Percentiles rank a stretch among this genome's conserved stretches.
These are phyloP conservation scores for Rhinolophus sinicus DNA, from an alignment of 2,113 vertebrate species.

Conservation along the genomic window DNA sequence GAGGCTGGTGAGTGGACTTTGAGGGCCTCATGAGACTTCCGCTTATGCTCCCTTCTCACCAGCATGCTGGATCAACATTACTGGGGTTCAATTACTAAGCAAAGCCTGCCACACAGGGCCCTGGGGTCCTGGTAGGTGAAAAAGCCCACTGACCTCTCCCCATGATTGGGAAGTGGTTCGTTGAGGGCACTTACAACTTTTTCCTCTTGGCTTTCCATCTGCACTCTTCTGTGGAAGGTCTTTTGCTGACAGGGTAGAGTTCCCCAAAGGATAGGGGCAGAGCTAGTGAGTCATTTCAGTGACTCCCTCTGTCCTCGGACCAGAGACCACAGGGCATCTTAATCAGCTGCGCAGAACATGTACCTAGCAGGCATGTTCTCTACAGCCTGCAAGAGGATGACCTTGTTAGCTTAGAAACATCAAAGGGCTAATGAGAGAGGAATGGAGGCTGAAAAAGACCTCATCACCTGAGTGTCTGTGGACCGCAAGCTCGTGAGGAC, in stretches of 20 bases:
- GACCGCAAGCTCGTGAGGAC: background rate
- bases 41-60: background rate
- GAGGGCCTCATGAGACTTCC: background rate
- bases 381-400: slow-evolving; percentile 41
- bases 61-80: rapidly evolving
- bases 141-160: background rate
- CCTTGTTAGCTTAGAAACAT: slow-evolving; percentile 23
- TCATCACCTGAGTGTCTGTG: background rate
- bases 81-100: background rate
- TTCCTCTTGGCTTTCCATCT: background rate
- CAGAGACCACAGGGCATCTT: background rate
- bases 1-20: background rate
- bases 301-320: background rate
- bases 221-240: background rate
- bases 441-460: slow-evolving; percentile 31
- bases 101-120: background rate
- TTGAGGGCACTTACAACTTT: background rate
- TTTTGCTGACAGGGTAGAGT: background rate
- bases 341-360: slow-evolving; percentile 29
- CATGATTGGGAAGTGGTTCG: background rate
- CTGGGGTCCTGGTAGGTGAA: background rate
- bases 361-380: background rate
- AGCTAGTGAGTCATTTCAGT: background rate
- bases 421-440: background rate
- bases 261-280: background rate